Base-by-base conservation (phyloP, 2,888 invertebrate genomes). In the Dioctria linearis region DNA sequence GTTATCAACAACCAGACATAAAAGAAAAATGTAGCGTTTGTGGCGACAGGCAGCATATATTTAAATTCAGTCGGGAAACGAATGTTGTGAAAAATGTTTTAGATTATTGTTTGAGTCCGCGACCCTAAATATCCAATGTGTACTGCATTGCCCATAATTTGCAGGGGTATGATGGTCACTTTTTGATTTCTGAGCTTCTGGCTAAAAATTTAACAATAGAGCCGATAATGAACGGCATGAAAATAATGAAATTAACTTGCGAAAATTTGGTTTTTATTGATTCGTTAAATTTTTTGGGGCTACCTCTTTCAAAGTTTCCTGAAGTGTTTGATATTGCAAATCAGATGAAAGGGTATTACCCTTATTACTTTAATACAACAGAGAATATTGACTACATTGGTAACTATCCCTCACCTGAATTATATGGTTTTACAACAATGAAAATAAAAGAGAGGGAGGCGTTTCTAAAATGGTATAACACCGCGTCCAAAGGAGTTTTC, bases 311-410 rank as follows among this genome's bases (percentile, higher is more conserved):
- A 37, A 11, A 71, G 49, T 79, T 79, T 59, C 79, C 79, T 9
- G 40, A 79, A 40, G 79, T 79, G 5, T 79, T 79, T 67, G 42
- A 67, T 11, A 79, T 66, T 79, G 39, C 67, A 49, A 54, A 54
- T 67, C 79, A 79, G 1, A 39, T 1, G 37, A 66, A 78, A 49
- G 78, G 66, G 25, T 79, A 40, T 46, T 79, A 71, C 46, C 59
- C 80, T 13, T 71, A 71, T 71, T 80, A 59, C 54, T 80, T 80
- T 61, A 71, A 71, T 9, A 80, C 59, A 39, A 11, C 42, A 4
- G 61, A 54, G 40, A 80, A 80, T 80, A n/a, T 80, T 49, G 46
- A 71, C n/a, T 80, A 59, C 46, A 11, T 80, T 63, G 73, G 73
- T 37, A 51, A n/a, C 54, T 73, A 73, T 40, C 71, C 71, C 4